These are phyloP conservation scores for Sinocyclocheilus anshuiensis DNA, from an alignment of 2,113 vertebrate species.

Conservation along the genomic window DNA sequence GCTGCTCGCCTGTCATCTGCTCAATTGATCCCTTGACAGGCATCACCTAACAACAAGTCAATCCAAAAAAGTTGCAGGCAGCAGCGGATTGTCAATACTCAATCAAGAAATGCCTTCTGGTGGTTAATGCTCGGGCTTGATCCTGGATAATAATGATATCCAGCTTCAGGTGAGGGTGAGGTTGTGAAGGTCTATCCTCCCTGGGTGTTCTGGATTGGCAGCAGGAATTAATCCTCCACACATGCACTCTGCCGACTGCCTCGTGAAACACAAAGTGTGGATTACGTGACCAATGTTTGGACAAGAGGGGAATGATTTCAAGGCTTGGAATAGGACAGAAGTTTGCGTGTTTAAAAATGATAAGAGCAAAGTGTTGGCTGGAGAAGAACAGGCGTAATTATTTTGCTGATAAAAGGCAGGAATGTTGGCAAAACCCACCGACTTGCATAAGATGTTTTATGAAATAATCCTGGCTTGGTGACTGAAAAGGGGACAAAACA, in stretches of 20 bases:
- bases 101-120: constrained; percentile 59
- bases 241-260: background rate
- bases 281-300: background rate
- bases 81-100: constrained; percentile 62
- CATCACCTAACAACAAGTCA: constrained; percentile 52
- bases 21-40: constrained; percentile 50
- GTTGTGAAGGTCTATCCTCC: constrained; percentile 36
- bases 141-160: constrained; percentile 66
- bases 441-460: background rate
- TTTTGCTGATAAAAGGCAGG: constrained; percentile 11
- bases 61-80: constrained; percentile 44
- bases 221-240: constrained; percentile 48
- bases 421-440: background rate
- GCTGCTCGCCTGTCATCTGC: constrained; percentile 16
- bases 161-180: constrained; percentile 53
- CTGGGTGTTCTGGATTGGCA: constrained; percentile 28
- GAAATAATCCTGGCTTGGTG: background rate
- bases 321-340: background rate
- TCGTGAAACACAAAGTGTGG: constrained; percentile 13
- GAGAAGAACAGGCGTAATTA: background rate
- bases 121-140: constrained; percentile 58
- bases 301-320: background rate
- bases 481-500: background rate
- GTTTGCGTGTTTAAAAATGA: constrained; percentile 15
- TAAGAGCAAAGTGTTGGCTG: background rate